Base-by-base conservation (phyloP, 2,797 vertebrate genomes). In the Spheniscus humboldti region DNA sequence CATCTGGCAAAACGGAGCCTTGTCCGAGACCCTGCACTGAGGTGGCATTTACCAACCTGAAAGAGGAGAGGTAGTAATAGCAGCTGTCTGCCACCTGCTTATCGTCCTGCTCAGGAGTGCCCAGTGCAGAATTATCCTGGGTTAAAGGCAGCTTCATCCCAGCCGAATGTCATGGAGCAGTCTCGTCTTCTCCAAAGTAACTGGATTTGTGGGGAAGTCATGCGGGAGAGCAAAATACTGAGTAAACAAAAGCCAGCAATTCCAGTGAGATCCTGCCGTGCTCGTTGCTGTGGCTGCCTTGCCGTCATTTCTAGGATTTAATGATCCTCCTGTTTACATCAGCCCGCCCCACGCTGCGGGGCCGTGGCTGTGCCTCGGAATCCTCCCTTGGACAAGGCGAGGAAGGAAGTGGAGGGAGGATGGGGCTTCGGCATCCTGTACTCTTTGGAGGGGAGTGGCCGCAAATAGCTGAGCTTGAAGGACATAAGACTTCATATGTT, bases 321-420 rank as follows among this genome's bases (percentile, higher is more conserved):
- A 59, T 2, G 35, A 78, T 91, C 57, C 92, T 94, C 71, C 88
- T 96, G 95, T 93, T 95, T 88, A 80, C 93, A 87, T 81, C 91
- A 76, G 73, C 81, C 96, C 1, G 37, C 71, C 64, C 43, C 37
- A 24, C 3, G 23, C 50, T 86, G 68, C 4, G 5, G 76, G 87
- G 53, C 81, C 3, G 45, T 43, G 97, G 90, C 95, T 5, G 7
- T 63, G 96, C 96, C 86, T 88, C 63, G 86, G 96, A 97, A 98
- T 95, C 96, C 97, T 98, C 93, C 97, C 97, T 86, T 97, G 96
- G 97, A 90, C 97, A 97, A 97, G 97, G 92, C 95, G 18, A 98
- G 98, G 98, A 98, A 98, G 98, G 98, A 98, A 98, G 97, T 97
- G 66, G 74, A 97, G 96, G 97, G 98, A 98, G 98, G 98, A 98